These are phyloP conservation scores for Caenorhabditis doughertyi DNA, from an alignment of 2,888 invertebrate genomes.

Conservation along the genomic window DNA sequence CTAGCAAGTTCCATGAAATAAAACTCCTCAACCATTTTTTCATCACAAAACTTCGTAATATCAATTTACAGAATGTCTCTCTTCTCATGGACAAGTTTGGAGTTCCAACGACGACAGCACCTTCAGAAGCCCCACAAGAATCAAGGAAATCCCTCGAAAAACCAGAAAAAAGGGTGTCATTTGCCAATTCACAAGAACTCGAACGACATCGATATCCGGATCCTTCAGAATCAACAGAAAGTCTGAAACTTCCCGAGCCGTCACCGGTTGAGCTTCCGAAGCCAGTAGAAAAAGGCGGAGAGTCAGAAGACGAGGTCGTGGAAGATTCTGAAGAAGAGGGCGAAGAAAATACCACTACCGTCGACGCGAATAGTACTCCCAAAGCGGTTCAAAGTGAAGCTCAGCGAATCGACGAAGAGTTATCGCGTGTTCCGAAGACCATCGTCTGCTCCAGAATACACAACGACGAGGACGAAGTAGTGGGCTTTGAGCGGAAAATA, in stretches of 20 bases:
- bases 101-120: not conserved
- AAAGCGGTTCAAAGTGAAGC: not conserved
- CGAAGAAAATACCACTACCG: not conserved
- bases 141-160: not conserved
- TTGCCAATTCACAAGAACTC: constrained; percentile 1
- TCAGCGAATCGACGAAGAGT: constrained; percentile 22
- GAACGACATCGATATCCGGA: constrained; percentile 4
- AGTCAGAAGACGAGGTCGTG: constrained; percentile 54
- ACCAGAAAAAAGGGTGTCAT: constrained; percentile 37
- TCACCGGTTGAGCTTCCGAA: not conserved
- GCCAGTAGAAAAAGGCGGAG: not conserved
- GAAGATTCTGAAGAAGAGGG: constrained; percentile 42
- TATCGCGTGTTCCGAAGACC: constrained; percentile 10
- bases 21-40: not conserved
- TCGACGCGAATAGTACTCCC: not conserved
- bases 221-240: not conserved
- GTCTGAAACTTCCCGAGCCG: not conserved
- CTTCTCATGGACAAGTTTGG: constrained; percentile 6
- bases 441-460: constrained; percentile 53
- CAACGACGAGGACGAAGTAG: constrained; percentile 63
- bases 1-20: too few species aligned
- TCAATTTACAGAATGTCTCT: not conserved
- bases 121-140: not conserved
- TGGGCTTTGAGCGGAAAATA: constrained; percentile 10
- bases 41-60: not conserved